Conservation (phyloP, 2,888 invertebrate genomes). For the Machimus rusticus region DNA sequence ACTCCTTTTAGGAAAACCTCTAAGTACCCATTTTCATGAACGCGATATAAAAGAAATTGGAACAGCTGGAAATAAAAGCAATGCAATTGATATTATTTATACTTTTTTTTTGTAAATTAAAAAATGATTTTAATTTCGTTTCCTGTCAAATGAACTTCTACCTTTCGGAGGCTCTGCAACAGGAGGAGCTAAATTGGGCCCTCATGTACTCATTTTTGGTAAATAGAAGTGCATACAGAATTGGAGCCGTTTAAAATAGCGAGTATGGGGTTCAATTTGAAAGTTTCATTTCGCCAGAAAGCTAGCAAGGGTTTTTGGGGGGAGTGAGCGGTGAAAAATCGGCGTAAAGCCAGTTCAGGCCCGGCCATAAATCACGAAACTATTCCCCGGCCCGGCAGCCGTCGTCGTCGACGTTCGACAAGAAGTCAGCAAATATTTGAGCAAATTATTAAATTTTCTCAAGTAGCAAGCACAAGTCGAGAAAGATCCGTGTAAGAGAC, state of each 20-base stretch:
- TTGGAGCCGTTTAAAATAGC: slow-evolving; percentile 8
- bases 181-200: not conserved
- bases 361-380: slow-evolving; percentile 29
- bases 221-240: slow-evolving; percentile 21
- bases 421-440: slow-evolving; percentile 37
- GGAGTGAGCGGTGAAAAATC: not conserved
- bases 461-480: slow-evolving; percentile 32
- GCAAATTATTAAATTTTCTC: slow-evolving; percentile 41
- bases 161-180: not conserved
- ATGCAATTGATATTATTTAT: too few relatives aligned
- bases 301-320: not conserved
- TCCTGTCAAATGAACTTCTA: too few relatives aligned
- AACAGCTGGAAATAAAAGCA: too few relatives aligned
- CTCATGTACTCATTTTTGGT: not conserved
- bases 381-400: slow-evolving; percentile 4
- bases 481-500: slow-evolving; percentile 17
- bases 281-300: not conserved
- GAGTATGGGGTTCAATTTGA: not conserved
- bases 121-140: too few relatives aligned
- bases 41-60: too few relatives aligned
- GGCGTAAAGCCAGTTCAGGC: not conserved
- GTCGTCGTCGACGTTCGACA: slow-evolving; percentile 13
- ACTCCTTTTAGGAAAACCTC: too few relatives aligned
- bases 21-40: too few relatives aligned
- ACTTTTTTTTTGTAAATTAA: too few relatives aligned